These are phyloP conservation scores for Siniperca chuatsi DNA, from an alignment of 2,113 vertebrate genomes.

Conservation along the genomic window DNA sequence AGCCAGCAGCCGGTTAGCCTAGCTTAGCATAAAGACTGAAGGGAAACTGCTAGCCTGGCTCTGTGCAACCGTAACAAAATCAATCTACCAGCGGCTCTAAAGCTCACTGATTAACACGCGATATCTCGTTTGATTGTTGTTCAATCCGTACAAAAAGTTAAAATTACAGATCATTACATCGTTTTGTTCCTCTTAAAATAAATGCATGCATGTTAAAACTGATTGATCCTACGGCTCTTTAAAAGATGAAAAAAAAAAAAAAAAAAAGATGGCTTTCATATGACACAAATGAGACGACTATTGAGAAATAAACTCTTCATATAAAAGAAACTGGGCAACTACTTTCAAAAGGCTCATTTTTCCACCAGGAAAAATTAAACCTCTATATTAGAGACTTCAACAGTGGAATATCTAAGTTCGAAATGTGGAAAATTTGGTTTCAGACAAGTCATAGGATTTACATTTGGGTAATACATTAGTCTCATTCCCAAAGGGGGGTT, in stretches of 20 bases:
- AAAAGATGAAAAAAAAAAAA: background rate
- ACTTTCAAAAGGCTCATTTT: background rate
- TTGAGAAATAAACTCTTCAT: background rate
- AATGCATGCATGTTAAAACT: background rate
- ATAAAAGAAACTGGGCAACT: background rate
- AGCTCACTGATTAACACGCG: background rate
- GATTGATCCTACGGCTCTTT: background rate
- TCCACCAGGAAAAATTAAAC: constrained; percentile 23
- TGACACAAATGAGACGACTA: background rate
- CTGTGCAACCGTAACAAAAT: background rate
- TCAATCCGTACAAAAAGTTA: too few species aligned
- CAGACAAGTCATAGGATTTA: constrained; percentile 45
- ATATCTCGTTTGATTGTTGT: background rate
- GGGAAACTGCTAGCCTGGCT: background rate
- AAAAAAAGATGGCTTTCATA: background rate
- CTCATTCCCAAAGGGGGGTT: constrained; percentile 36
- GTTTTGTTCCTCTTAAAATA: background rate
- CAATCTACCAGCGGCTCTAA: background rate
- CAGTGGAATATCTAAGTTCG: background rate
- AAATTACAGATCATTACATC: too few species aligned
- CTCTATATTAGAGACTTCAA: background rate
- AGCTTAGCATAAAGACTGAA: background rate
- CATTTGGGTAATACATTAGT: constrained; percentile 57
- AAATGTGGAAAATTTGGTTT: constrained; percentile 65
- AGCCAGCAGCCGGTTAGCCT: background rate